Evolutionary conservation across 2,888 invertebrate genomes (phyloP).

Genomic region (Cephus spinipes): DNA sequence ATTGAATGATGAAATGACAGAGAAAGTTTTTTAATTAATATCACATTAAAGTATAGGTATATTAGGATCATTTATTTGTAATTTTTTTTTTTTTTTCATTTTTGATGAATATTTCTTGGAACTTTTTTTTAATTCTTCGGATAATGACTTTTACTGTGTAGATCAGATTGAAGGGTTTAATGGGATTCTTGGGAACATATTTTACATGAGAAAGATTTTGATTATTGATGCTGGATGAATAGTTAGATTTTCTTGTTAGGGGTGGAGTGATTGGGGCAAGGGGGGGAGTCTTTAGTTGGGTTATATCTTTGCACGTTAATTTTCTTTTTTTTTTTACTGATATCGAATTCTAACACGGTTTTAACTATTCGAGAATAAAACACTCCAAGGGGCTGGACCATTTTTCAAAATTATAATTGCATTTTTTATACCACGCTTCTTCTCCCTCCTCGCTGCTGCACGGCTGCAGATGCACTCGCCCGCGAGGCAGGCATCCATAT

Average conservation of each 20-base stretch:
- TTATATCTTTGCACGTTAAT: not conserved
- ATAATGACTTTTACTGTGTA: slow-evolving; percentile 18
- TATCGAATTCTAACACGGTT: not conserved
- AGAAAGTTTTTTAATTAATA: not conserved
- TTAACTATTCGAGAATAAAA: not conserved
- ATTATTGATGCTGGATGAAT: slow-evolving; percentile 2
- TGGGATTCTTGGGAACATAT: slow-evolving; percentile 8
- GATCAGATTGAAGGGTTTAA: slow-evolving; percentile 21
- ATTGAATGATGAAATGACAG: not conserved
- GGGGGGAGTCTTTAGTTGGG: not conserved
- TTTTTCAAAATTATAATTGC: slow-evolving; percentile 66
- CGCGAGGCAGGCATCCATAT: slow-evolving; percentile 65
- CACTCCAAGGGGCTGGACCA: slow-evolving; percentile 27
- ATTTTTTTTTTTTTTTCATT: not conserved
- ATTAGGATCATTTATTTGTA: too few species aligned
- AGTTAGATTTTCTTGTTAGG: not conserved
- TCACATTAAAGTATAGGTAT: too few species aligned
- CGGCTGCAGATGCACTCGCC: slow-evolving; percentile 34
- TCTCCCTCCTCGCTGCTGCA: not conserved
- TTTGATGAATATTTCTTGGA: slow-evolving; percentile 15
- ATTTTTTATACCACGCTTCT: slow-evolving; percentile 50
- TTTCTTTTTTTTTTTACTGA: not conserved
- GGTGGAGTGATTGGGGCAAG: not conserved
- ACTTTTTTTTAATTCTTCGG: slow-evolving; percentile 13
- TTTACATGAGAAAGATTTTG: slow-evolving; percentile 20